Base-by-base conservation (phyloP, 2,888 invertebrate species). In the Dermolepida albohirtum region DNA sequence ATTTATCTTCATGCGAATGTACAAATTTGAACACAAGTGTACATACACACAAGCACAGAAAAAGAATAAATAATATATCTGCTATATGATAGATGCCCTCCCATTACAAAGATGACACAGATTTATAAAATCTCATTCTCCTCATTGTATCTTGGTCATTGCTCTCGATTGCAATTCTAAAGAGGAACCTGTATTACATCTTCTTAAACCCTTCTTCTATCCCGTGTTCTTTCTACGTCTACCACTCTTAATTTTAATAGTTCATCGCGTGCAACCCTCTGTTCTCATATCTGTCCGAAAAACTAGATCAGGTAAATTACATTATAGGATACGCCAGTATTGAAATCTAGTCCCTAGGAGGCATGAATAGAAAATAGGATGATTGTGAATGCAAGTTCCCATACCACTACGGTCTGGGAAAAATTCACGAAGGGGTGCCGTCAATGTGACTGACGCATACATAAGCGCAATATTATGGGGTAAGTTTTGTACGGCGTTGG, bases 311-410 rank as follows among this genome's bases (percentile, higher is more conserved):
- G 71, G 71, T 73, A 73, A 67, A 68, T 65, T 69, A 50, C 67
- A 69, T 70, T 41, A 71, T 71, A 69, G 71, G 70, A 73, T 59
- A 59, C 59, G 59, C 68, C 64, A 72, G 70, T 69, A 73, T 73
- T 73, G 71, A 72, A 67, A 69, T 69, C 72, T 70, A 64, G 68
- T 68, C 71, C 70, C 71, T 70, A 68, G 29, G 63, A 69, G 64
- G 67, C 66, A 49, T 67, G 71, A 73, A 73, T 73, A 73, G 73
- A 73, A 73, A 73, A 73, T 72, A 66, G 73, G 70, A 68, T 70
- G 47, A 14, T 59, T 43, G 43, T 29, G 43, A 29, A 44, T 27
- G 17, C 39, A n/a, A 44, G 70, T 71, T 72, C 71, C 69, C 70
- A 72, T 71, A 70, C 66, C 52, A 41, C 40, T 69, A 67, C 57